Percentiles rank a stretch among this genome's conserved stretches.
phyloP scores from a whole-genome alignment of 2,888 invertebrate species.

The Piscicola geometra region DNA sequence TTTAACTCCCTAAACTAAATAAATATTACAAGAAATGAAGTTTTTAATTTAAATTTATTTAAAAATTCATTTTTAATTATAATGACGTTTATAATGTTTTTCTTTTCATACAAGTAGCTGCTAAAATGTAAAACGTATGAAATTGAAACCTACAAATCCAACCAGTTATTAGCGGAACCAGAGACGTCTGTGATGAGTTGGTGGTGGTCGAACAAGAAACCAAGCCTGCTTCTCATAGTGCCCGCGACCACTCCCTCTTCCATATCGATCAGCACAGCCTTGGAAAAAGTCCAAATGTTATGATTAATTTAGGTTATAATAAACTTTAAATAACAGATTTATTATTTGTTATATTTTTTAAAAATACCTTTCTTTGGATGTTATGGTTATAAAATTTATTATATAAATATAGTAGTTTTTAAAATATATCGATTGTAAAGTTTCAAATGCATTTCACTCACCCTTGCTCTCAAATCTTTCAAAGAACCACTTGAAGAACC shows the following conservation, averaged over 20 bases:
- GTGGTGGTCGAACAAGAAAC: conserved; percentile 55
- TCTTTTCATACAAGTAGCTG: background rate
- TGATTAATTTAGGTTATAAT: background rate
- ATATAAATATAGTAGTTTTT: no score
- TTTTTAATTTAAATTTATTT: conserved; percentile 1
- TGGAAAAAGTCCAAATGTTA: background rate
- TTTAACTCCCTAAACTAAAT: no score
- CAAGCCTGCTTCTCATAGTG: conserved; percentile 55
- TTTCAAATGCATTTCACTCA: background rate
- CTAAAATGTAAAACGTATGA: background rate
- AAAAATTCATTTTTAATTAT: background rate
- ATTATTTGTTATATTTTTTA: no score
- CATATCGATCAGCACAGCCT: conserved; percentile 57
- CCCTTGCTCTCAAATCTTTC: conserved; percentile 10
- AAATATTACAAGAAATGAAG: no score
- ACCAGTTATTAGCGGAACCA: conserved; percentile 59
- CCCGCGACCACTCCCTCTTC: conserved; percentile 58
- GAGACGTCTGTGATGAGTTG: conserved; percentile 57
- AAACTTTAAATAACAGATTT: no score
- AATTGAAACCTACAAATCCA: conserved; percentile 33
- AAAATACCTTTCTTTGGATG: no score
- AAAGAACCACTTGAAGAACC: background rate
- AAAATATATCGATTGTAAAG: background rate
- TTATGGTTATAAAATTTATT: no score
- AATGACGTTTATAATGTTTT: background rate